A percentile compares a stretch with the other conserved stretches of the same genome.
Evolutionary conservation across 2,113 vertebrate species (phyloP).

Genomic region (Hystrix cristata): DNA sequence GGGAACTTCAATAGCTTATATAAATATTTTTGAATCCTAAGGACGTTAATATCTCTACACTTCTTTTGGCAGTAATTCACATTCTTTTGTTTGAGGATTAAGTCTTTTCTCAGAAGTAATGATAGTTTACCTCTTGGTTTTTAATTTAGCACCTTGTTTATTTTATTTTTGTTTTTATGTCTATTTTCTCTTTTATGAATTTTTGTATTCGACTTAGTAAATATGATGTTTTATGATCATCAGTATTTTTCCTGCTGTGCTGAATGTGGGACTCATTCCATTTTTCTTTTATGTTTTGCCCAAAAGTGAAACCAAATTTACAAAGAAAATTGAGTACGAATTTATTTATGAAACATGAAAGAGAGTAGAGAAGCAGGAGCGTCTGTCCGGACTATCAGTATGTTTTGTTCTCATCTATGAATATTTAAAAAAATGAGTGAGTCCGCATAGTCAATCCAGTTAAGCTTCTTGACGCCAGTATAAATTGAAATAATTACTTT

Average conservation of each 20-base stretch:
- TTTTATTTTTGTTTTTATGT: conserved; percentile 11
- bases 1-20: background rate
- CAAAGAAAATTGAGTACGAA: conserved; percentile 67
- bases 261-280: conserved; percentile 51
- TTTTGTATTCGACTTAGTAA: conserved; percentile 40
- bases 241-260: background rate
- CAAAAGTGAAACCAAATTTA: conserved; percentile 74
- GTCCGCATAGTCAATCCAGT: conserved; percentile 63
- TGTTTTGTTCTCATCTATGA: conserved; percentile 78
- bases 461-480: conserved; percentile 73
- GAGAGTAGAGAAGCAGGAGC: conserved; percentile 86
- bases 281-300: conserved; percentile 71
- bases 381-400: conserved; percentile 80
- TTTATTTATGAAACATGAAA: conserved; percentile 89
- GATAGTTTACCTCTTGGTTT: conserved; percentile 29
- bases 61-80: background rate
- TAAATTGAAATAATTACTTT: conserved; percentile 73
- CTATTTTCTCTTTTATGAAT: conserved; percentile 48
- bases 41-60: background rate
- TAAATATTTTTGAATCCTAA: background rate
- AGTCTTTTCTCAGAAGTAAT: background rate
- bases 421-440: conserved; percentile 61
- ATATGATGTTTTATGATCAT: conserved; percentile 13
- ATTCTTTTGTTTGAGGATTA: background rate
- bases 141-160: background rate